Percentiles rank a stretch among this genome's conserved stretches.
These are phyloP conservation scores for Spea bombifrons DNA, from an alignment of 2,113 vertebrate genomes.

Conservation along the genomic window DNA sequence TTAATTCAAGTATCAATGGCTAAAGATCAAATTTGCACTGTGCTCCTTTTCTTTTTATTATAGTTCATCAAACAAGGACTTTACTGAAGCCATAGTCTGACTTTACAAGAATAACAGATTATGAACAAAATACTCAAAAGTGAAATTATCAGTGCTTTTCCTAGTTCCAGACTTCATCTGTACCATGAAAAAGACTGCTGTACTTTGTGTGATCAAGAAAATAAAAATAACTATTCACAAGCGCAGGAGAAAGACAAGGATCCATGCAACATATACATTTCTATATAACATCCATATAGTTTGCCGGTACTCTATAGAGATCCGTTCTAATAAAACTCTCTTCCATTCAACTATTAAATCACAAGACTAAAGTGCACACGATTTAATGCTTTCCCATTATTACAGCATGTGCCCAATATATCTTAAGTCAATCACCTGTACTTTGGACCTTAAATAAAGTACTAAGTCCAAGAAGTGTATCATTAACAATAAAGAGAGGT, in stretches of 20 bases:
- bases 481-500: slow-evolving; percentile 6
- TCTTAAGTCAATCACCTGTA: background rate
- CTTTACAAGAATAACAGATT: background rate
- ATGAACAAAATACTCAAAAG: background rate
- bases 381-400: background rate
- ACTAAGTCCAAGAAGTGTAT: background rate
- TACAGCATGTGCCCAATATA: background rate
- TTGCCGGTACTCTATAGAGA: background rate
- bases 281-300: too few relatives aligned
- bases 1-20: background rate
- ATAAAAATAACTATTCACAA: too few relatives aligned
- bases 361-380: background rate
- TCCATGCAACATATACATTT: background rate
- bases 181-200: background rate
- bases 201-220: background rate
- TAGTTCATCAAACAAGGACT: background rate
- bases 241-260: background rate
- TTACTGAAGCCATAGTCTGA: background rate
- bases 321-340: background rate
- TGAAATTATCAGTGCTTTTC: background rate
- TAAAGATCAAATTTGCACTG: slow-evolving; percentile 1
- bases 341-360: background rate
- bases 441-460: background rate
- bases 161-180: background rate
- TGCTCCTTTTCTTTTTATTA: background rate